Percentiles rank a stretch among this genome's conserved stretches.
Evolutionary conservation across 2,797 vertebrate species (phyloP).

Genomic region (Lophotriccus pileatus): DNA sequence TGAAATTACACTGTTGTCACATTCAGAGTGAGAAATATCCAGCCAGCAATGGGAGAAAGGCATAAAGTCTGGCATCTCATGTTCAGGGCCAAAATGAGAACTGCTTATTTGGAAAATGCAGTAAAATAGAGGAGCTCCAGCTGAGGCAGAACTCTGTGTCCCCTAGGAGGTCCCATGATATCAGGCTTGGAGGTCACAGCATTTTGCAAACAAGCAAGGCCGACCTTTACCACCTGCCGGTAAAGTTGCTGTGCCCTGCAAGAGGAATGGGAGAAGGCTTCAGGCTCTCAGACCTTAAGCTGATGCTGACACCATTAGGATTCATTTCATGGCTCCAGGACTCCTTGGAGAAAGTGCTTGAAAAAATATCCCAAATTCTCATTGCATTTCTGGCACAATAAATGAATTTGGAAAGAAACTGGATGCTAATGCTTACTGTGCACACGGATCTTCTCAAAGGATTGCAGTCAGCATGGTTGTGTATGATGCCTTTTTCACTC

Average conservation of each 20-base stretch:
- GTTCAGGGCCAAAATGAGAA: neutral
- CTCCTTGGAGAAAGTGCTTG: neutral
- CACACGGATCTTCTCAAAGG: neutral
- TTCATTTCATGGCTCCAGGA: neutral
- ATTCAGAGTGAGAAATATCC: neutral
- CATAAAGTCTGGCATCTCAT: rapidly evolving
- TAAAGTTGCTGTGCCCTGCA: rapidly evolving
- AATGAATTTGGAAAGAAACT: neutral
- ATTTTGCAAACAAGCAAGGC: neutral
- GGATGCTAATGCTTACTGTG: neutral
- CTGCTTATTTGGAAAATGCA: neutral
- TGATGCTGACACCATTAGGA: neutral
- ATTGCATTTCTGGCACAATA: neutral
- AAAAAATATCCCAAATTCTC: neutral
- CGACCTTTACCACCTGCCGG: neutral
- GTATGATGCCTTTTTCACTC: neutral
- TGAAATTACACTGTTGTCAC: neutral
- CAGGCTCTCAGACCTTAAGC: neutral
- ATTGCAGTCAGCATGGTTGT: neutral
- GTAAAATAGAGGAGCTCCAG: neutral
- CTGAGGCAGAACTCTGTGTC: neutral
- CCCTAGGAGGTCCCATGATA: neutral
- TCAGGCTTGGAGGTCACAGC: neutral
- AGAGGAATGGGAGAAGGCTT: neutral
- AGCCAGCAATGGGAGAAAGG: neutral